phyloP scores from a whole-genome alignment of 1,140 invertebrate species.

The Mactra quadrangularis region DNA sequence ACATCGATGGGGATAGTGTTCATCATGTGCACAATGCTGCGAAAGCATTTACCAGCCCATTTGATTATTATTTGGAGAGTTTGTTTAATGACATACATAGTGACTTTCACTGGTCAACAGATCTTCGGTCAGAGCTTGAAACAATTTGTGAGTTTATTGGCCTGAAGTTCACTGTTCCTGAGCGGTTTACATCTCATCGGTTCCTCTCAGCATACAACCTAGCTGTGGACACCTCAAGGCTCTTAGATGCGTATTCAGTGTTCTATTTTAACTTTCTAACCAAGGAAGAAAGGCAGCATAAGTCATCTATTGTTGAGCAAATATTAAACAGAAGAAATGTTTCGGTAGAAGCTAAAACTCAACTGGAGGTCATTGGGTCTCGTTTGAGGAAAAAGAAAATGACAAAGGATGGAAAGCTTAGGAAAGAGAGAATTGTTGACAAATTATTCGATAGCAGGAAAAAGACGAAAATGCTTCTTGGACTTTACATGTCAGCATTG shows the following conservation, averaged over 20 bases:
- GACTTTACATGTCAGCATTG: conserved; percentile 22
- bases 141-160: conserved; percentile 63
- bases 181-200: conserved; percentile 55
- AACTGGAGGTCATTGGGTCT: not conserved
- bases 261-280: conserved; percentile 54
- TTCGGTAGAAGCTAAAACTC: conserved; percentile 3
- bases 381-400: conserved; percentile 24
- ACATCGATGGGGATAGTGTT: conserved; percentile 74
- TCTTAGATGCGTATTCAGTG: conserved; percentile 59
- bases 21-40: conserved; percentile 73
- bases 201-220: conserved; percentile 67
- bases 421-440: conserved; percentile 49
- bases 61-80: conserved; percentile 50
- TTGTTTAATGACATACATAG: conserved; percentile 54
- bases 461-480: conserved; percentile 12
- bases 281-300: not conserved
- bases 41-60: conserved; percentile 71
- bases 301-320: not conserved
- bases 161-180: conserved; percentile 61
- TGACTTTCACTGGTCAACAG: conserved; percentile 66
- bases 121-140: conserved; percentile 33
- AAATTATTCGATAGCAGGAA: conserved; percentile 6
- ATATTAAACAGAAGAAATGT: conserved; percentile 10
- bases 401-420: conserved; percentile 46
- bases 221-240: conserved; percentile 40